A percentile compares a stretch with the other conserved stretches of the same genome.
Evolutionary conservation across 2,797 vertebrate genomes (phyloP).

Genomic region (Pseudochirops cupreus): DNA sequence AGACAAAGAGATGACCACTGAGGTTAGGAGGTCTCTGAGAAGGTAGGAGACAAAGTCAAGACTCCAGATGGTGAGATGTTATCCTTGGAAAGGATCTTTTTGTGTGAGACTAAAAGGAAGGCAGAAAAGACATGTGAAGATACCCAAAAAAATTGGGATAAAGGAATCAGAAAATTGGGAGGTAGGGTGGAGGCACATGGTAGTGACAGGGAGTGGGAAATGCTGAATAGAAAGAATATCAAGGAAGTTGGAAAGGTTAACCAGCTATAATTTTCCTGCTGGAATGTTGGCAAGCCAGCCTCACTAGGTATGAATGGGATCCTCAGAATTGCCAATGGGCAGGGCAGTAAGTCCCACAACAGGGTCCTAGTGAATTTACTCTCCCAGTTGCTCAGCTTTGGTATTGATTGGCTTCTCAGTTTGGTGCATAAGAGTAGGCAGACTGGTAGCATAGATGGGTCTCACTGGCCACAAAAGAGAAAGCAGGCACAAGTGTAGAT

Average conservation of each 20-base stretch:
- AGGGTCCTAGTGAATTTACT: background rate
- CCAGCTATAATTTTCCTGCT: background rate
- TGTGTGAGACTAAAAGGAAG: background rate
- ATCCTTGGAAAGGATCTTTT: background rate
- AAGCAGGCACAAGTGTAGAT: background rate
- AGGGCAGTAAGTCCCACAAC: background rate
- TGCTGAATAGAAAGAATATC: background rate
- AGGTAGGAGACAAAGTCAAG: background rate
- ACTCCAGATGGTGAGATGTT: background rate
- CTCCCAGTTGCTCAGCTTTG: background rate
- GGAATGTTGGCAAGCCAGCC: background rate
- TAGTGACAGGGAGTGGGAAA: background rate
- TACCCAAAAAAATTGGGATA: background rate
- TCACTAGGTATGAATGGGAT: background rate
- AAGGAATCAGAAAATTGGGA: background rate
- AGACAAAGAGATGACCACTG: background rate
- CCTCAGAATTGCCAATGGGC: background rate
- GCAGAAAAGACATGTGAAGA: background rate
- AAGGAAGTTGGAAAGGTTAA: background rate
- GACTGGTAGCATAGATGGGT: background rate
- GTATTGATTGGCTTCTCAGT: background rate
- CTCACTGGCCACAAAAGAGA: background rate
- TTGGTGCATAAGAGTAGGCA: background rate
- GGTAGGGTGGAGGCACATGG: background rate
- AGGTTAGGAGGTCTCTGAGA: background rate